Evolutionary conservation across 2,888 invertebrate species (phyloP), one percentile per base, ranked within the genome.

Genomic region (Copidosoma aretas): DNA sequence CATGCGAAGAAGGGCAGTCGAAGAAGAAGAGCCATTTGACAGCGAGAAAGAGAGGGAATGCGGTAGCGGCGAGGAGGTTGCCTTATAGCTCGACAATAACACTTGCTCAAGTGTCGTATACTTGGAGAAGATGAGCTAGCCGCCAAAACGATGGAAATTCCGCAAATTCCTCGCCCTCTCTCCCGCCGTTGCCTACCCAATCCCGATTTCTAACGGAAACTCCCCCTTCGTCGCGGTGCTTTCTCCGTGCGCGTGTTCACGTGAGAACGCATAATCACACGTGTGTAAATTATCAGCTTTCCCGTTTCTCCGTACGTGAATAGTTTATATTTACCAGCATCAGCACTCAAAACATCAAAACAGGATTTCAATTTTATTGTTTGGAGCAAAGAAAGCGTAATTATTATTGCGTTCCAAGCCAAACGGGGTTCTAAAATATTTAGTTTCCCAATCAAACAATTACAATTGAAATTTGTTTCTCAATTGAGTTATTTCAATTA

Each of bases 91-190:
- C 57, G 60, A 39, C 59, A 63, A 63, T 72, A 73, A 62, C 69
- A 62, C 72, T 72, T 73, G 73, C 73, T 72, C 71, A 70, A 72
- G 71, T 73, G 71, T 73, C 71, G 70, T 63, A 66, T 8, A 32
- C n/a, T n/a, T n/a, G 68, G 67, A 67, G 43, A 46, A 46, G 32
- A 32, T 32, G 32, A 32, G 32, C 32, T 32, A 32, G 32, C 43
- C 17, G 54, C 60, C 67, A 67, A 71, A 72, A 72, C 71, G 67
- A 73, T 73, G 65, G 68, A 65, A 59, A 65, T 61, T 53, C 69
- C 51, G 69, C 68, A 46, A 64, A 75, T 74, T 68, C 67, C 72
- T 32, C 8, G 51, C 60, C 64, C 66, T n/a, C 32, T 32, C 32
- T 32, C 32, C 32, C 8, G 32, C 3, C 8, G 3, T 8, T 32